These are phyloP conservation scores for Pantelozetes paolii DNA, from an alignment of 2,888 invertebrate species.

Conservation along the genomic window DNA sequence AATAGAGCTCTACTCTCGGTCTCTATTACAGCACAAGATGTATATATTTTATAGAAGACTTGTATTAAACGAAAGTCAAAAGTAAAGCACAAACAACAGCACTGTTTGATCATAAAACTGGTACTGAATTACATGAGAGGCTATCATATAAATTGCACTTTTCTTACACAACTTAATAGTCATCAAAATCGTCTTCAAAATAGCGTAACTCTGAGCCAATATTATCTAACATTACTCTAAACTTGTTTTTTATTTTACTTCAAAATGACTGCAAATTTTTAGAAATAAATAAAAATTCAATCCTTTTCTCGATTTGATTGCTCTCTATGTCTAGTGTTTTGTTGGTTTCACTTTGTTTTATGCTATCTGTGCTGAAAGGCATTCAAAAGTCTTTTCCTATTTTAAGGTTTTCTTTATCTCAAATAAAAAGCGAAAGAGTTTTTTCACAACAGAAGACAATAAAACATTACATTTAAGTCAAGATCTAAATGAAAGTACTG, in stretches of 20 bases:
- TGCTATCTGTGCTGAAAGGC: background rate
- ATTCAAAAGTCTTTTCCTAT: background rate
- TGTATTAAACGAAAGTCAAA: background rate
- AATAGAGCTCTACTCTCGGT: conserved; percentile 9
- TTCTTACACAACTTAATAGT: background rate
- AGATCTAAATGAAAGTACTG: no score
- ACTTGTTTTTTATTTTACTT: background rate
- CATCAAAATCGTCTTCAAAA: background rate
- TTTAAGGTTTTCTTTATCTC: background rate
- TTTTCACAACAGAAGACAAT: no score
- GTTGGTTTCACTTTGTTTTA: conserved; percentile 10
- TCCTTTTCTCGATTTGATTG: background rate
- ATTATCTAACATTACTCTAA: conserved; percentile 7
- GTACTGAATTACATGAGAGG: background rate
- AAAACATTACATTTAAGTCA: no score
- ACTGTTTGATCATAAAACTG: conserved; percentile 1
- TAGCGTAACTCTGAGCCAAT: background rate
- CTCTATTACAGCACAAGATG: background rate
- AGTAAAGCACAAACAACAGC: no score
- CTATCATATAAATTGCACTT: conserved; percentile 26
- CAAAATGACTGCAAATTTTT: conserved; percentile 27
- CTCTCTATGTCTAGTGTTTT: background rate
- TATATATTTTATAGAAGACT: conserved; percentile 6
- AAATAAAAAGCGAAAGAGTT: no score
- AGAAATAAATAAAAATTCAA: conserved; percentile 23